Base-by-base conservation (phyloP, 2,888 invertebrate species). In the Philhelius pedissequus region DNA sequence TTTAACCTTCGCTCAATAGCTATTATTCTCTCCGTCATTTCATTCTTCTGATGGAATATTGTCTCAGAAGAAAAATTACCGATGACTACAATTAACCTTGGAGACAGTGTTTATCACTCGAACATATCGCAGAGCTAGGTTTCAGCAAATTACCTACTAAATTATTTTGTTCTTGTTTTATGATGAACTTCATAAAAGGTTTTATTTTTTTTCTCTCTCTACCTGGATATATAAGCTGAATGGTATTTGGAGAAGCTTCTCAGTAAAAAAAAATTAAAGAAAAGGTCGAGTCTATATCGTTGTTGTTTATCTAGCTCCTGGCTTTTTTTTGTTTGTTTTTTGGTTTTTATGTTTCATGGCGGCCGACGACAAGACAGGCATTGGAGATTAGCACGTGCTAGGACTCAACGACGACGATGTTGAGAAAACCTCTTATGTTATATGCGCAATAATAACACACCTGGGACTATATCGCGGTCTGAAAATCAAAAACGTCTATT, bases 351-450 rank as follows among this genome's bases (percentile, higher is more conserved):
- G 35, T 40, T 71, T 20, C 32, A 71, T 66, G 71, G 48, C 69
- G 74, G 70, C 70, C 69, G 74, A 75, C 70, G 62, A 83, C 79
- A 83, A 64, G 79, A 66, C 74, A 83, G 56, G 30, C 66, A 74
- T 58, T 70, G 70, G 64, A 70, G 74, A 83, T 79, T 70, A 83
- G 83, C 83, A 83, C 83, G 83, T 83, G 83, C 83, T 62, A 43
- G 50, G 70, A 66, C 40, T n/a, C n/a, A n/a, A n/a, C n/a, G n/a
- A n/a, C n/a, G n/a, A n/a, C n/a, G n/a, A n/a, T n/a, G 30, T 8
- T 40, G 40, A 70, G 48, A 50, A 32, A 64, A 50, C 48, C 58
- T 64, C 48, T 35, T 43, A 35, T 52, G 60, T 54, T 32, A 38
- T 66, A 22, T 60, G 35, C 38, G 48, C 58, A 64, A 30, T 32